Conservation (phyloP, 2,113 vertebrate species). For the mouse (Mus musculus) region DNA sequence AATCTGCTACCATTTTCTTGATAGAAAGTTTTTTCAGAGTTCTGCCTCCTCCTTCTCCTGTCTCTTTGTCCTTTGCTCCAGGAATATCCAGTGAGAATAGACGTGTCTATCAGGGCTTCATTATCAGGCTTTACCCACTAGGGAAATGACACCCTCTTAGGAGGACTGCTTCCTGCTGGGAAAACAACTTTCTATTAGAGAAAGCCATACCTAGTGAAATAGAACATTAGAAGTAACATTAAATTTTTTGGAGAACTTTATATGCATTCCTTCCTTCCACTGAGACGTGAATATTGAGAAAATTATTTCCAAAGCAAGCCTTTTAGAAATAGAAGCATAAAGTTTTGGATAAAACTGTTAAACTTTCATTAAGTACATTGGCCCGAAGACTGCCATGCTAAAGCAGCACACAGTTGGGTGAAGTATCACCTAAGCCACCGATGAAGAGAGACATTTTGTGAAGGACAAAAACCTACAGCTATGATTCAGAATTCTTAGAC, state of each 20-base stretch:
- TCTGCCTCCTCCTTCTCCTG: background rate
- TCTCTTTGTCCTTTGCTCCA: conserved; percentile 6
- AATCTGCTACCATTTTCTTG: background rate
- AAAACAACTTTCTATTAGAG: background rate
- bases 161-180: background rate
- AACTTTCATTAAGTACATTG: background rate
- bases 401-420: background rate
- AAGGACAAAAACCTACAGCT: background rate
- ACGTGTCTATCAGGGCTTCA: fast-evolving
- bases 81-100: background rate
- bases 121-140: background rate
- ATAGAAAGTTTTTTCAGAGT: background rate
- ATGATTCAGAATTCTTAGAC: background rate
- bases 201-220: background rate
- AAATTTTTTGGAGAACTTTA: background rate
- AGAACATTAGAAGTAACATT: background rate
- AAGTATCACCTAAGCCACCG: background rate
- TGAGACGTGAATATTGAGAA: background rate
- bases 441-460: background rate
- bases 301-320: background rate
- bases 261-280: conserved; percentile 33
- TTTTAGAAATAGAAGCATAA: background rate
- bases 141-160: background rate
- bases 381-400: background rate
- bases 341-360: background rate